Evolutionary conservation across 2,888 invertebrate species (phyloP).

Genomic region (Leucozona laternaria): DNA sequence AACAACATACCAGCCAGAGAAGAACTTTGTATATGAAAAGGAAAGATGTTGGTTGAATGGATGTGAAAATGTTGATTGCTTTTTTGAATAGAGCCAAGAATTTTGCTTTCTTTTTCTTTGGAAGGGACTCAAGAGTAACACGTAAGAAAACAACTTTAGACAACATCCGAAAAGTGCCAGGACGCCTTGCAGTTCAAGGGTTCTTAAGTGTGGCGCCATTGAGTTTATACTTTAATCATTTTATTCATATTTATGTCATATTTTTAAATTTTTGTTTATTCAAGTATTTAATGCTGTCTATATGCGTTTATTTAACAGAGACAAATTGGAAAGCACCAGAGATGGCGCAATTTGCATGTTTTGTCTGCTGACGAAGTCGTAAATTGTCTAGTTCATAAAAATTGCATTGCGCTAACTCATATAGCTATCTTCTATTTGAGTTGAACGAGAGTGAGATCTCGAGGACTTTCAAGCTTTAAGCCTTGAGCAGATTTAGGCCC

Average conservation of each 20-base stretch:
- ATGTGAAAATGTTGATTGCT: slow-evolving; percentile 70
- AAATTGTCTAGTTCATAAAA: no score
- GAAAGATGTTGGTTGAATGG: slow-evolving; percentile 49
- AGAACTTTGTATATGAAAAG: not conserved
- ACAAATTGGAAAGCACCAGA: slow-evolving; percentile 22
- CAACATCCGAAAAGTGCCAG: not conserved
- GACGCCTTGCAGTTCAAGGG: not conserved
- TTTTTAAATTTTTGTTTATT: not conserved
- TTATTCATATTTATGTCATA: slow-evolving; percentile 29
- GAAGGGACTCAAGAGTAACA: not conserved
- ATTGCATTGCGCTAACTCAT: no score
- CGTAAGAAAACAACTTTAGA: not conserved
- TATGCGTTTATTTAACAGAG: slow-evolving; percentile 6
- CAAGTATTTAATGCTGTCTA: not conserved
- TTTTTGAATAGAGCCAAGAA: slow-evolving; percentile 56
- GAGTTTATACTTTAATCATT: slow-evolving; percentile 44
- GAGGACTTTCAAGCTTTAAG: no score
- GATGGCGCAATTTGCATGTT: slow-evolving; percentile 25
- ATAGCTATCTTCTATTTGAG: no score
- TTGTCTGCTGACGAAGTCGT: not conserved
- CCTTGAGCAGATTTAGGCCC: no score
- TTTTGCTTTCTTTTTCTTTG: not conserved
- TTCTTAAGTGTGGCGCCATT: not conserved
- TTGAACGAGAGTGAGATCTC: no score
- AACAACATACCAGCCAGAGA: not conserved